Evolutionary conservation across 37 sponge, comb jelly and placozoan genomes (phyloP).

Genomic region (Theonella swinhoei): DNA sequence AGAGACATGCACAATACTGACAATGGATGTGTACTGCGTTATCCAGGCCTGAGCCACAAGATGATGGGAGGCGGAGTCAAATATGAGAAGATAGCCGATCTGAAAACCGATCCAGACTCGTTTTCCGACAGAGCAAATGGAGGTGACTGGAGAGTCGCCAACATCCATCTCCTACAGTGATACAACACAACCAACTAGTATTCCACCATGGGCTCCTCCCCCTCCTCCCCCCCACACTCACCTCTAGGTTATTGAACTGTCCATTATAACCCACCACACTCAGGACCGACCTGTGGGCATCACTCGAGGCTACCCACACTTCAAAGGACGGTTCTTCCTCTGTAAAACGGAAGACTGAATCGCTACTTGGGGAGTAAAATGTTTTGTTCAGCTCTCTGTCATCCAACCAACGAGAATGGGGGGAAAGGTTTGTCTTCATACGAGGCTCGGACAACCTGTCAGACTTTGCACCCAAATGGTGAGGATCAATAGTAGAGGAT

Average conservation of each 20-base stretch:
- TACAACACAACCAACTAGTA: not conserved
- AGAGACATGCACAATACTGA: conserved; percentile 48
- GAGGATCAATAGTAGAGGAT: too few relatives aligned
- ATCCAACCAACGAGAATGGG: too few relatives aligned
- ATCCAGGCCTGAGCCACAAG: conserved; percentile 53
- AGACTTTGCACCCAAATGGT: too few relatives aligned
- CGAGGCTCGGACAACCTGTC: too few relatives aligned
- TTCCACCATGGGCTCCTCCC: not conserved
- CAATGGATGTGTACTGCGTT: conserved; percentile 28
- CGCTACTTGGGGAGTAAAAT: too few relatives aligned
- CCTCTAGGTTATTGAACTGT: conserved; percentile 57
- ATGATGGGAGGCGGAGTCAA: conserved; percentile 42
- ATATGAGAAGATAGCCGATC: conserved; percentile 70
- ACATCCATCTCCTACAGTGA: conserved; percentile 62
- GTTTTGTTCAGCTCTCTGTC: too few relatives aligned
- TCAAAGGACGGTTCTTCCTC: conserved; percentile 37
- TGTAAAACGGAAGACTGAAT: not conserved
- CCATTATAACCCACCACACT: conserved; percentile 61
- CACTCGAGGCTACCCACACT: conserved; percentile 63
- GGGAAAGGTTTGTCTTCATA: too few relatives aligned
- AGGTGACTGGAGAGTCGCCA: conserved; percentile 64
- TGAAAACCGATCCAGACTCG: conserved; percentile 87
- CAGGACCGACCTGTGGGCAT: conserved; percentile 31
- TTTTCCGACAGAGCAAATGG: conserved; percentile 38
- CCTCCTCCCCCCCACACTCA: not conserved